Base-by-base conservation (phyloP, 2,113 vertebrate species). In the Ctenodactylus gundi region DNA sequence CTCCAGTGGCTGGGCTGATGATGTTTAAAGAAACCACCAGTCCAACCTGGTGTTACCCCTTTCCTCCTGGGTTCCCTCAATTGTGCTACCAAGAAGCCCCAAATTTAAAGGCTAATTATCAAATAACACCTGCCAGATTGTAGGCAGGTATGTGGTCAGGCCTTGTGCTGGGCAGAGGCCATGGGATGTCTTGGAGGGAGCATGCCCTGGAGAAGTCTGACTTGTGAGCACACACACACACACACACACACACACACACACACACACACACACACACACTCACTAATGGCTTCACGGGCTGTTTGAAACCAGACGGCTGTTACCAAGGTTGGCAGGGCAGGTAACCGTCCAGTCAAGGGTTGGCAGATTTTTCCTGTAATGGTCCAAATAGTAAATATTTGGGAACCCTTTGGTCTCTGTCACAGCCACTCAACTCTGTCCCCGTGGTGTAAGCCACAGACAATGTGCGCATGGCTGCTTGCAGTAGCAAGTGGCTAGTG, bases 141-240 rank as follows among this genome's bases (percentile, higher is more conserved):
- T 0, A 7, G 8, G n/a, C 36, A n/a, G 9, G 9, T 4, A 10
- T 18, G 34, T 0, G 20, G 57, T 49, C 62, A 15, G 36, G 53
- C 10, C 18, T n/a, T 12, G 4, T 31, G 65, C 46, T 55, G 60
- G 20, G 36, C 39, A 34, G 51, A 31, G 83, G 25, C 67, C 20
- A 3, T 2, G 31, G n/a, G 62, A 34, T 11, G 2, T 4, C 13
- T 27, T 65, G 1, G 62, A 29, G 23, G 55, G 29, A 51, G 3
- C 78, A n/a, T 6, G 27, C 5, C 46, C 57, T 53, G 1, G 64
- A 62, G 70, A 36, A 44, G 7, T 17, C 27, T 17, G 1, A 6
- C n/a, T 17, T 17, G 49, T 6, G 17, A 12, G 27, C 25, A 12
- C 31, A 12, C 4, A 7, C 17, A 25, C 21, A 41, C 15, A 55